Conservation (phyloP, 2,888 invertebrate genomes). For the Minunthozetes semirufus region DNA sequence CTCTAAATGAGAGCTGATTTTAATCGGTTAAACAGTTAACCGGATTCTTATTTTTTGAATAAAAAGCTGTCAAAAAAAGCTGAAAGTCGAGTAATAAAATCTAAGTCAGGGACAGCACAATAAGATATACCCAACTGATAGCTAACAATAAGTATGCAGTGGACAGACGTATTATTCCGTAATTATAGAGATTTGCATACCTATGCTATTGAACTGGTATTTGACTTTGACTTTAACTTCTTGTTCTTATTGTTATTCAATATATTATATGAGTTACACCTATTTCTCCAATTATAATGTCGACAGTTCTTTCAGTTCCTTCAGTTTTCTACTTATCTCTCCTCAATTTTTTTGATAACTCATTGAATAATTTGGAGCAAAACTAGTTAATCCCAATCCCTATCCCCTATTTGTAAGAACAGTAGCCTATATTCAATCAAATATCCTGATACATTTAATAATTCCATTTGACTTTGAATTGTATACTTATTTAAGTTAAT, state of each 20-base stretch:
- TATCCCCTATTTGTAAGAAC: background rate
- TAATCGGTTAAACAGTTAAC: slow-evolving; percentile 24
- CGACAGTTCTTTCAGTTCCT: too few species aligned
- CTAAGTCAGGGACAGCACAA: slow-evolving; percentile 17
- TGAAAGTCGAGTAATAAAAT: slow-evolving; percentile 14
- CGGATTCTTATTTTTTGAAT: slow-evolving; percentile 17
- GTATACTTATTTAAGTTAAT: background rate
- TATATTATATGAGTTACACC: slow-evolving; percentile 10
- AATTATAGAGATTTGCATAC: slow-evolving; percentile 14
- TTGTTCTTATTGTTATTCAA: slow-evolving; percentile 1
- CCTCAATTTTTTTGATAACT: background rate
- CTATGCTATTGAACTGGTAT: background rate
- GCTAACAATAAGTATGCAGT: background rate
- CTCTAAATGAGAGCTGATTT: slow-evolving; percentile 8
- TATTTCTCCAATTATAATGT: slow-evolving; percentile 14
- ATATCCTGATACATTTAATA: background rate
- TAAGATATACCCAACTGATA: background rate
- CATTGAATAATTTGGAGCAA: slow-evolving; percentile 22
- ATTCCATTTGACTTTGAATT: slow-evolving; percentile 14
- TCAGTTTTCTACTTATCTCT: background rate
- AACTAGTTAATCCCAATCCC: background rate
- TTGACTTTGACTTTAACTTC: background rate
- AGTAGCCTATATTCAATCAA: slow-evolving; percentile 28
- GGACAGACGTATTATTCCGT: background rate
- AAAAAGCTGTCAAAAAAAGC: background rate